Evolutionary conservation across 1,140 invertebrate genomes (phyloP).

Genomic region (Eumaeus atala): DNA sequence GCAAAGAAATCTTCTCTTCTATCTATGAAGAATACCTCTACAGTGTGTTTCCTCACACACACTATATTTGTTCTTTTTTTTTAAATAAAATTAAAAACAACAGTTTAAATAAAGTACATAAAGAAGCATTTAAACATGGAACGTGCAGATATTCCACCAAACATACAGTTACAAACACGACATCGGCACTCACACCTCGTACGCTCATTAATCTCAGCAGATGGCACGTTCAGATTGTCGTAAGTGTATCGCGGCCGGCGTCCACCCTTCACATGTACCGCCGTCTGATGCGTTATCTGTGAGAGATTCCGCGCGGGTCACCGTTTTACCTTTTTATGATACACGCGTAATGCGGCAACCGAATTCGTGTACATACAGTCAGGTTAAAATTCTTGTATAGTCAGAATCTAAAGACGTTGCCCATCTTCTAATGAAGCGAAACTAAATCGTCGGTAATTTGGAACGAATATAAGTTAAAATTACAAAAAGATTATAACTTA

Average conservation of each 20-base stretch:
- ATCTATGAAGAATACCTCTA: too few species aligned
- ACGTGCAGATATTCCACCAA: background rate
- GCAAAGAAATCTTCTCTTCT: too few species aligned
- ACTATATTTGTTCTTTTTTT: too few species aligned
- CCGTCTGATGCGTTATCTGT: constrained; percentile 20
- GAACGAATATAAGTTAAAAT: too few species aligned
- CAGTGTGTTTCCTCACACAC: too few species aligned
- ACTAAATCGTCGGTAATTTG: too few species aligned
- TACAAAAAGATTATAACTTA: too few species aligned
- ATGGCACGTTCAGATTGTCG: constrained; percentile 36
- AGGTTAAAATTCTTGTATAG: background rate
- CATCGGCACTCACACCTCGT: constrained; percentile 34
- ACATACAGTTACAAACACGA: constrained; percentile 9
- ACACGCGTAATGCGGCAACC: constrained; percentile 28
- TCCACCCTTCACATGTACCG: constrained; percentile 23
- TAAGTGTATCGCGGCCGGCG: constrained; percentile 33
- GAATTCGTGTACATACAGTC: constrained; percentile 14
- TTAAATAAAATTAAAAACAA: too few species aligned
- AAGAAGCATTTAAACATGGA: too few species aligned
- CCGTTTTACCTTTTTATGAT: constrained; percentile 19
- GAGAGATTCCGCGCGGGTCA: constrained; percentile 18
- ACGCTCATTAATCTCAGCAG: constrained; percentile 37
- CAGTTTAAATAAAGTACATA: too few species aligned
- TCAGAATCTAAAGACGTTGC: too few species aligned
- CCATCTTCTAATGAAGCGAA: too few species aligned